Base-by-base conservation (phyloP, 1,140 invertebrate genomes). In the Triops cancriformis region DNA sequence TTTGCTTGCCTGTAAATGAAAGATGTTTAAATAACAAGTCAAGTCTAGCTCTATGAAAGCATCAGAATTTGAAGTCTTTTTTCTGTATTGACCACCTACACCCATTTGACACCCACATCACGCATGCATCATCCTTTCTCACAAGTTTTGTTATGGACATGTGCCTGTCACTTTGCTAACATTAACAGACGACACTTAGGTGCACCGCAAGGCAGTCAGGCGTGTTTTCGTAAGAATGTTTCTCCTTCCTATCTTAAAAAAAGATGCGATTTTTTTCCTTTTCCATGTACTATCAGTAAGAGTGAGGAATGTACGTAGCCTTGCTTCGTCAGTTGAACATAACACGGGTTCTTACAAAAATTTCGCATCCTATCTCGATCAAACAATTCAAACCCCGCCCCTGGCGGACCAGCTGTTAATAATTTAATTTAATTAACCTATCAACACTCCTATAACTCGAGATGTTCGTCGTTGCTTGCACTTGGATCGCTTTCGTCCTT, bases 171-270 rank as follows among this genome's bases (percentile, higher is more conserved):
- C 14, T 64, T 64, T 18, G 31, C 9, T 64, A n/a, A 64, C 51
- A 23, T 64, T 64, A 9, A 64, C n/a, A 64, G 23, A 64, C 9
- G 31, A 64, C 51, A 18, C 51, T 64, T 10, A 64, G 10, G 51
- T 64, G 51, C 51, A 64, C 51, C 51, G 51, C 51, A 64, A 64
- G 51, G 51, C 51, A 64, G 51, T 64, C 51, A 64, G 51, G 51
- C 51, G 51, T 64, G 51, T 5, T 64, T 64, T 18, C 14, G 18
- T n/a, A 45, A 18, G 43, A 45, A 10, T 64, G 51, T 64, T 64
- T 64, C 23, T 23, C 18, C 18, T 64, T 64, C 18, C 51, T n/a
- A 6, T 64, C 1, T 64, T 64, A 64, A 23, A 64, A 45, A 45
- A 64, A 64, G 51, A 64, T 18, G 2, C 31, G 31, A 37, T 37